Evolutionary conservation across 92 coral and sea anemone genomes (phyloP), one percentile per base, ranked within the genome.

Genomic region (Zoanthus solanderi): DNA sequence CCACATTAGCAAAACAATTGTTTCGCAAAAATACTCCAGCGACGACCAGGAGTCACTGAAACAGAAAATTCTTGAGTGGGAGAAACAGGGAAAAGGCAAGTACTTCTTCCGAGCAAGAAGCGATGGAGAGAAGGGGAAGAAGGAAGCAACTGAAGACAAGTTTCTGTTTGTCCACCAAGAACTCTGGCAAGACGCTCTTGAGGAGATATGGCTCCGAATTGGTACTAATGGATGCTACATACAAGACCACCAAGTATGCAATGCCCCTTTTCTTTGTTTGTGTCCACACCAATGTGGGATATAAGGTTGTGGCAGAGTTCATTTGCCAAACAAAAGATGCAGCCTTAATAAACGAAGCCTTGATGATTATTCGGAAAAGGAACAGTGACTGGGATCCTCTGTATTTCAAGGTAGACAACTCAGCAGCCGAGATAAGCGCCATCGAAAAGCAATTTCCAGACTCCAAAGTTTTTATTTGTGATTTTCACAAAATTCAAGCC

Each of bases 121-220:
- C 0, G 46, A 69, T 17, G 60, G 18, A 9, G 89, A 76, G 69
- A 86, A 17, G 50, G 63, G 14, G 9, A 79, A 56, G 42, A 86
- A 86, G 53, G 86, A 77, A 31, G 60, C 71, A 5, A 7, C 52
- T 32, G 30, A 29, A 54, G 37, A 77, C 46, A 89, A 87, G 89
- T 90, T 92, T 52, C 83, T 92, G 73, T 52, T 77, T 92, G 73
- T 93, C 17, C 95, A 93, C 60, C 92, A 93, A 60, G 91, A 84
- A 58, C 57, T 67, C 47, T 92, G 89, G 93, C 95, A 92, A 50
- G 84, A 30, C 79, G 29, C 87, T 89, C 32, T 63, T 87, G 29
- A 45, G 32, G 18, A 75, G 91, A 58, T 90, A 87, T 87, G 90
- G 91, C 15, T 30, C 52, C 14, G 93, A 90, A 31, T 89, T 90